Percentiles rank a stretch among this genome's conserved stretches.
phyloP scores from a whole-genome alignment of 2,888 invertebrate species.

The Cataglyphis albicans region DNA sequence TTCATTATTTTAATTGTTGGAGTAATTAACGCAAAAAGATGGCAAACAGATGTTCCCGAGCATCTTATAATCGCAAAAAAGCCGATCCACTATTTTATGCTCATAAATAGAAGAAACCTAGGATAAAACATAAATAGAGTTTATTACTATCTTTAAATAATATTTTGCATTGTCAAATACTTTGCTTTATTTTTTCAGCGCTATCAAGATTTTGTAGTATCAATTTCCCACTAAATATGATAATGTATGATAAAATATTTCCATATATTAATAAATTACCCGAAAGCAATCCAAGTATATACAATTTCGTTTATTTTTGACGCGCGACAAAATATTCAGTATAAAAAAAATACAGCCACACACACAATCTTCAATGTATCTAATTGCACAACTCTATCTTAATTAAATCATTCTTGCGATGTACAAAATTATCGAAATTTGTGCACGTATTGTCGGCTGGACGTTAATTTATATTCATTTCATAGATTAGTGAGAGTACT shows the following conservation, averaged over 20 bases:
- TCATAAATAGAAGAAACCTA: too few species aligned
- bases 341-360: neutral
- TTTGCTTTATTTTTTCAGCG: neutral
- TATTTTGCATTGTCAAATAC: neutral
- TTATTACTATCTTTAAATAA: neutral
- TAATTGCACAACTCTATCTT: neutral
- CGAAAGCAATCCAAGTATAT: neutral
- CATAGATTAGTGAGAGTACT: slow-evolving; percentile 69
- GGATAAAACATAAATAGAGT: neutral
- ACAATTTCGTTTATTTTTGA: neutral
- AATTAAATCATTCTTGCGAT: neutral
- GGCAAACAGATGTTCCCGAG: slow-evolving; percentile 54
- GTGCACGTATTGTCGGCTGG: neutral
- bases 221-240: neutral
- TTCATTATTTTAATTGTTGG: slow-evolving; percentile 52
- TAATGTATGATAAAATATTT: neutral
- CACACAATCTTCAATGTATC: neutral
- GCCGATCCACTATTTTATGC: neutral
- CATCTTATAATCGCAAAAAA: slow-evolving; percentile 37
- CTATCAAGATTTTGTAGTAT: neutral
- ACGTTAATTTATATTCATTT: slow-evolving; percentile 80
- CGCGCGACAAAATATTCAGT: neutral
- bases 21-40: slow-evolving; percentile 41
- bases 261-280: neutral
- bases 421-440: slow-evolving; percentile 5